Percentiles rank a stretch among this genome's conserved stretches.
Evolutionary conservation across 2,888 invertebrate genomes (phyloP).

Genomic region (Hyppa rectilinea): DNA sequence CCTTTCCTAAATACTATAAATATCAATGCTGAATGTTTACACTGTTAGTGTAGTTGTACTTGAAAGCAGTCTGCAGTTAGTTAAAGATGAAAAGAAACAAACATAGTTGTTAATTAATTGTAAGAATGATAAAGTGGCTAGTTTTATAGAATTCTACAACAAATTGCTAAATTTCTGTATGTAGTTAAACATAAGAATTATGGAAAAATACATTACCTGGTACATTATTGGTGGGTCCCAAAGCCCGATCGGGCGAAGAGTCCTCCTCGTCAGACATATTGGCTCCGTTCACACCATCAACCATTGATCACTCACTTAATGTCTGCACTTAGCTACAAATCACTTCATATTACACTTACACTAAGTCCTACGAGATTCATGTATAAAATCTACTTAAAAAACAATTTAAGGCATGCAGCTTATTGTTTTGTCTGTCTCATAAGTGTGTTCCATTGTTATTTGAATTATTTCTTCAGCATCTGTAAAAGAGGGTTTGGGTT

Average conservation of each 20-base stretch:
- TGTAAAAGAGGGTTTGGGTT: constrained; percentile 56
- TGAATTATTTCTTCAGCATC: constrained; percentile 50
- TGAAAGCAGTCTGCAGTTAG: too few relatives aligned
- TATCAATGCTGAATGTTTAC: too few relatives aligned
- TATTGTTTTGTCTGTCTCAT: constrained; percentile 62
- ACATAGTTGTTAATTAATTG: neutral
- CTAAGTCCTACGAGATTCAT: constrained; percentile 76
- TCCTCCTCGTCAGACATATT: constrained; percentile 89
- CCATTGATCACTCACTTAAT: constrained; percentile 66
- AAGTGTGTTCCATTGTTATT: constrained; percentile 60
- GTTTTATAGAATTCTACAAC: neutral
- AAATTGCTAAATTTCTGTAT: neutral
- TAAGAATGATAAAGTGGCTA: neutral
- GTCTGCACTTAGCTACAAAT: constrained; percentile 57
- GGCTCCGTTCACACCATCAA: constrained; percentile 67
- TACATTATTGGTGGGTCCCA: constrained; percentile 85
- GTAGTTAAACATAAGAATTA: neutral
- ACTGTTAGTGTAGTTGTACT: too few relatives aligned
- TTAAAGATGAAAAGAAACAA: neutral
- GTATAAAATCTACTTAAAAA: constrained; percentile 73
- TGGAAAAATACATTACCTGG: constrained; percentile 77
- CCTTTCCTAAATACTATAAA: neutral
- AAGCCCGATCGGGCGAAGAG: constrained; percentile 85
- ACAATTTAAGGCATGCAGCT: constrained; percentile 75
- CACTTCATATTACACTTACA: constrained; percentile 76